Evolutionary conservation across 2,113 vertebrate species (phyloP), one percentile per base, ranked within the genome.

Genomic region (Otus sunia): DNA sequence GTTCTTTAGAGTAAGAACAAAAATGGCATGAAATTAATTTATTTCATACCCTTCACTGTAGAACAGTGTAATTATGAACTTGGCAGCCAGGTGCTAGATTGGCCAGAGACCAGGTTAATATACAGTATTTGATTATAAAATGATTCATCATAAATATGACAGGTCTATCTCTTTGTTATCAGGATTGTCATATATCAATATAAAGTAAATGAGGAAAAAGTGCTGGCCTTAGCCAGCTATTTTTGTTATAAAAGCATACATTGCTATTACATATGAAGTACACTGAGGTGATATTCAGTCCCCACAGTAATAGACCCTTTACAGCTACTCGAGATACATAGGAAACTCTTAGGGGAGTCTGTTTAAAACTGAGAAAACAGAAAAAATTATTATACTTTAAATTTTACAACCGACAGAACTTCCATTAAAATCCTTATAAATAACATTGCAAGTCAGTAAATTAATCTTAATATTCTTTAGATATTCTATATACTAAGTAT

Each of bases 111-210:
- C 92, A 95, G 72, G 37, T 88, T 88, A 94, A 92, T 91, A 78
- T 52, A 94, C n/a, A 74, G 49, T 75, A 79, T 97, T 88, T 95
- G 96, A 93, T 96, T 96, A 96, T 91, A 96, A 96, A 95, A 90
- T 39, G 32, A 96, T 94, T 87, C 87, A 95, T 97, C 95, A 90
- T 72, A 96, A 96, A 94, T 94, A 85, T 81, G 88, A 81, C 92
- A 95, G 72, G 84, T 94, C 79, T 93, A 79, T 92, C 66, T 96
- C 71, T 96, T 90, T 83, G 86, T 92, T 96, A 95, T 90, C 79
- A 63, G 59, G 77, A 59, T 86, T 96, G 76, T 64, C 91, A 81
- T 95, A 92, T 86, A 95, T 97, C 91, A 91, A 73, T 90, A 86
- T 39, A 83, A 96, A 96, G 69, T 81, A 97, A 97, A 97, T 93